Percentiles rank a stretch among this genome's conserved stretches.
These are phyloP conservation scores for Ectropis grisescens DNA, from an alignment of 1,140 invertebrate species.

Conservation along the genomic window DNA sequence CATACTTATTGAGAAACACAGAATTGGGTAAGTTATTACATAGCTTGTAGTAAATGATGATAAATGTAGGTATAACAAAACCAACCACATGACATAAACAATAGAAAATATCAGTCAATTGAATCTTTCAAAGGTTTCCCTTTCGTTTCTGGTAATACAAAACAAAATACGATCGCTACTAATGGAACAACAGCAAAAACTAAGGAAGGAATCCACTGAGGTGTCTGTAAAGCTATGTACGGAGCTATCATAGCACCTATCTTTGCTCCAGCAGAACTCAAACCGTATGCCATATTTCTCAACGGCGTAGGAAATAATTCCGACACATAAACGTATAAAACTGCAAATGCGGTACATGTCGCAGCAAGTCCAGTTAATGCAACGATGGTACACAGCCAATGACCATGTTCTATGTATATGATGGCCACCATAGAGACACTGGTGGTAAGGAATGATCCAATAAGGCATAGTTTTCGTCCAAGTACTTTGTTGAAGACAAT, in stretches of 20 bases:
- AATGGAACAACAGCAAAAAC: slow-evolving; percentile 25
- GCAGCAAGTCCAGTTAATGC: slow-evolving; percentile 17
- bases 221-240: slow-evolving; percentile 24
- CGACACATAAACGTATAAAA: slow-evolving; percentile 19
- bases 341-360: slow-evolving; percentile 9
- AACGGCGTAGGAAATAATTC: slow-evolving; percentile 31
- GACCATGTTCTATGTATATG: slow-evolving; percentile 14
- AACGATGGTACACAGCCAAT: slow-evolving; percentile 14
- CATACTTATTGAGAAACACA: no score
- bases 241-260: slow-evolving; percentile 27
- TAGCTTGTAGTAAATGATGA: no score
- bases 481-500: slow-evolving; percentile 19
- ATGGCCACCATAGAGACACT: slow-evolving; percentile 20
- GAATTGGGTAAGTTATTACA: no score
- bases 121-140: slow-evolving; percentile 28
- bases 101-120: no score
- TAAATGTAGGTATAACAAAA: no score
- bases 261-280: slow-evolving; percentile 20
- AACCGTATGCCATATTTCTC: slow-evolving; percentile 29
- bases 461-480: slow-evolving; percentile 17
- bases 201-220: slow-evolving; percentile 27
- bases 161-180: slow-evolving; percentile 16
- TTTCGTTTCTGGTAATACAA: slow-evolving; percentile 34
- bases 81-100: no score
- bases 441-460: slow-evolving; percentile 2